Percentiles rank a stretch among this genome's conserved stretches.
phyloP scores from a whole-genome alignment of 1,140 invertebrate species.

The Caenorhabditis latens region DNA sequence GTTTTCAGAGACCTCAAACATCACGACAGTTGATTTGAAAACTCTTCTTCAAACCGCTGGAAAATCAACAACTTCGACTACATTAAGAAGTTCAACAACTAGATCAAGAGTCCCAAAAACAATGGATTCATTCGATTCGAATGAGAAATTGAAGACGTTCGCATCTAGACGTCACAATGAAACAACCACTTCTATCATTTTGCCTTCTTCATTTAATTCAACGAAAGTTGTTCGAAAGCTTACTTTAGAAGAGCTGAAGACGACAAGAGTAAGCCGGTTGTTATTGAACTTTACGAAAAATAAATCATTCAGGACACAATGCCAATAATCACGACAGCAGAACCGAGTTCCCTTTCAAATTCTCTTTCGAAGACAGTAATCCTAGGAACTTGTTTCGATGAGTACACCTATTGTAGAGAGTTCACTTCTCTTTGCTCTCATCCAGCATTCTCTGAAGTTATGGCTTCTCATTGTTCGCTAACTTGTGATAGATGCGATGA shows the following conservation, averaged over 20 bases:
- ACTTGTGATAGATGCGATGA: conserved; percentile 63
- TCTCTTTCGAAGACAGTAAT: conserved; percentile 60
- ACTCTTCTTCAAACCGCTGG: not conserved
- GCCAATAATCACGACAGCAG: conserved; percentile 53
- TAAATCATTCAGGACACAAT: conserved; percentile 34
- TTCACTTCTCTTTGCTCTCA: conserved; percentile 62
- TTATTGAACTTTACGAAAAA: not conserved
- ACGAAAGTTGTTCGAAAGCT: not conserved
- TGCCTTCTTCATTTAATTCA: conserved; percentile 5
- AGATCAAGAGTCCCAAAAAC: not conserved
- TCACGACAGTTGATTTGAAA: conserved; percentile 24
- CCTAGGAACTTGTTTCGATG: conserved; percentile 89
- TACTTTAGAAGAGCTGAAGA: not conserved
- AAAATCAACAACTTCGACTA: not conserved
- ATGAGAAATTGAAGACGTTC: not conserved
- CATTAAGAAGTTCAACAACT: not conserved
- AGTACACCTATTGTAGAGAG: conserved; percentile 65
- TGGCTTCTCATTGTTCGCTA: conserved; percentile 64
- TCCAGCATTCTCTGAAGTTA: conserved; percentile 60
- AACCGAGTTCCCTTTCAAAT: not conserved
- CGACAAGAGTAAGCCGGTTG: not conserved
- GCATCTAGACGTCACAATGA: conserved; percentile 2
- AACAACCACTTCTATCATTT: not conserved
- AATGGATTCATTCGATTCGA: not conserved
- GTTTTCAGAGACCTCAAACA: not conserved